Percentiles rank a stretch among this genome's conserved stretches.
Evolutionary conservation across 2,113 vertebrate genomes (phyloP).

Genomic region (Thalassoma bifasciatum): DNA sequence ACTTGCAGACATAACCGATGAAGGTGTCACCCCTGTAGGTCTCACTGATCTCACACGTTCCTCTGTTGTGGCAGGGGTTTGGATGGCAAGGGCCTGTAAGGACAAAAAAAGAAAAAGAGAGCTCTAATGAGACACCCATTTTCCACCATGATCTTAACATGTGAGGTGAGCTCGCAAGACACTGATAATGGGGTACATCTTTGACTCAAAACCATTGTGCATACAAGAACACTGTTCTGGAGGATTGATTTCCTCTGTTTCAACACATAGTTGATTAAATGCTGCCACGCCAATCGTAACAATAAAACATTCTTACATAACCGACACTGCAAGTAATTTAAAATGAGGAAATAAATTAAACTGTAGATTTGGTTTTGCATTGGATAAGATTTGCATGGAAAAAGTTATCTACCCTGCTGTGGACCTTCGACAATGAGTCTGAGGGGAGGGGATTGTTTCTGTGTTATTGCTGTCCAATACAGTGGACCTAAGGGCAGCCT

Average conservation of each 20-base stretch:
- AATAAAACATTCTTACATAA: neutral
- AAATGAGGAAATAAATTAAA: neutral
- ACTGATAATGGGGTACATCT: constrained; percentile 3
- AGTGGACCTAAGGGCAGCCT: constrained; percentile 58
- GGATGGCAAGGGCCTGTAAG: constrained; percentile 92
- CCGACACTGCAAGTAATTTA: neutral
- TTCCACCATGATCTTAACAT: neutral
- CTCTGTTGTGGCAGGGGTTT: constrained; percentile 98
- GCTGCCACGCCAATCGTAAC: neutral
- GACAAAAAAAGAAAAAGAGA: constrained; percentile 15
- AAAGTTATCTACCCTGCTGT: constrained; percentile 10
- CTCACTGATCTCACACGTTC: constrained; percentile 95
- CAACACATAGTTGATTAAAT: neutral
- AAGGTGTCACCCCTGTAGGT: constrained; percentile 96
- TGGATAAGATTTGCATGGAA: neutral
- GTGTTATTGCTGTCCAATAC: constrained; percentile 38
- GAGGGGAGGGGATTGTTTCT: constrained; percentile 27
- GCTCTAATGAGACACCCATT: neutral
- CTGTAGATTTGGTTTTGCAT: neutral
- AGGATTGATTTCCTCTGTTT: constrained; percentile 13
- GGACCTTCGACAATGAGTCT: constrained; percentile 5
- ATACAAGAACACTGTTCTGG: constrained; percentile 11
- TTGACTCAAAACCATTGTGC: neutral
- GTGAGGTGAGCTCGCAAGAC: neutral
- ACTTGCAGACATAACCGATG: constrained; percentile 97